Conservation (phyloP, 2,797 vertebrate species). For the Heliangelus exortis region DNA sequence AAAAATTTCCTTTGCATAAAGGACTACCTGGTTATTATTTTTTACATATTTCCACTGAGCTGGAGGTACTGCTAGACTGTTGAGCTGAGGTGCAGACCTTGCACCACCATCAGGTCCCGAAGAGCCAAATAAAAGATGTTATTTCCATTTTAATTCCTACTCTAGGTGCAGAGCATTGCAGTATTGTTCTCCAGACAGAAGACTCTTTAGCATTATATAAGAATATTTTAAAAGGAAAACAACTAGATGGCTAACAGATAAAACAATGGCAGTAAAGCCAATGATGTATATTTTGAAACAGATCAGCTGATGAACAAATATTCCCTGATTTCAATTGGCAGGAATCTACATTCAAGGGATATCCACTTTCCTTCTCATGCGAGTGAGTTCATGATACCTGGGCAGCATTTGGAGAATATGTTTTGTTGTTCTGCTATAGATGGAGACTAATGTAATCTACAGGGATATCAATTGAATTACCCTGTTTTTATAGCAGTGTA, state of each 20-base stretch:
- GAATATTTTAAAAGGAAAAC: background rate
- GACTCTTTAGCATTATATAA: background rate
- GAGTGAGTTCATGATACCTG: background rate
- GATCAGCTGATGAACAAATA: background rate
- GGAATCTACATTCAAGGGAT: background rate
- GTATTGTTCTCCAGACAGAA: background rate
- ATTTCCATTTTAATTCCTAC: constrained; percentile 48
- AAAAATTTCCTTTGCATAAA: constrained; percentile 1
- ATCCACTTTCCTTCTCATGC: background rate
- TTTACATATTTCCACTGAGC: background rate
- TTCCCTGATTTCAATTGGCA: background rate
- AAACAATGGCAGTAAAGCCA: background rate
- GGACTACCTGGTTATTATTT: background rate
- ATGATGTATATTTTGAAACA: background rate
- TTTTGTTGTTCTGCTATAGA: background rate
- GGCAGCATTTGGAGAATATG: background rate
- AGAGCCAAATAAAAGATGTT: background rate
- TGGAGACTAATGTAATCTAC: background rate
- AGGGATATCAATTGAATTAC: background rate
- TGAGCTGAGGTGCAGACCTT: background rate
- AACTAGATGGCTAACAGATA: background rate
- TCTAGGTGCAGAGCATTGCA: background rate
- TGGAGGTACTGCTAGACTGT: background rate
- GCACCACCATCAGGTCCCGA: background rate
- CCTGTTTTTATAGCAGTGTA: background rate